Base-by-base conservation (phyloP, 2,888 invertebrate species). In the Gerris lacustris region DNA sequence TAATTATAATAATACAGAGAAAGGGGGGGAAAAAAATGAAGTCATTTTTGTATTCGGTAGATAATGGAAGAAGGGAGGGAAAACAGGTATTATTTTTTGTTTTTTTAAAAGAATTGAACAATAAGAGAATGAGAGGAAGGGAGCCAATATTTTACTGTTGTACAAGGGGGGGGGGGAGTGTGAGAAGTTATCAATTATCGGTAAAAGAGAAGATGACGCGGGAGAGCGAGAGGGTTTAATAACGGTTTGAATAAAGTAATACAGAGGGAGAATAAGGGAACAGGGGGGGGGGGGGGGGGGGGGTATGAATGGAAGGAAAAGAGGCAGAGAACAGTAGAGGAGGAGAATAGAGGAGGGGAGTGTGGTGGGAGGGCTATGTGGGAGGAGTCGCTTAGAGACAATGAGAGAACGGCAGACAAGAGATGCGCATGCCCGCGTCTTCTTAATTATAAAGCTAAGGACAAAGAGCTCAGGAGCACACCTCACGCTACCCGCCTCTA, bases 181-280 rank as follows among this genome's bases (percentile, higher is more conserved):
- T 31, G 55, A 55, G 55, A 55, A 55, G 55, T 55, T 55, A 55
- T 55, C 55, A 55, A 55, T 55, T 55, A 55, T 55, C 15, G 55
- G 15, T 55, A 11, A 55, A 55, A 55, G 15, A 55, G 55, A 15
- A 55, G 55, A 55, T 55, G 55, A 55, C 2, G 55, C 55, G 15
- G 15, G 15, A 55, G 55, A 55, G 55, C 31, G 15, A 55, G 55
- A 15, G 55, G 55, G 55, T 55, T 55, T 55, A 15, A 55, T 55
- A 55, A 55, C 15, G 55, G 55, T 31, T 31, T 31, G 15, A 55
- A 55, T 55, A 55, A 55, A 55, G 55, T 15, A 55, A 55, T 55
- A 55, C 15, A 55, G 9, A 55, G 55, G 15, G 55, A 55, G 15
- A 55, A 55, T 55, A 55, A 31, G 31, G 31, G 5, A 1, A 55